A percentile compares a stretch with the other conserved stretches of the same genome.
Conservation (phyloP, 2,888 invertebrate species). For the Drosophila dives region DNA sequence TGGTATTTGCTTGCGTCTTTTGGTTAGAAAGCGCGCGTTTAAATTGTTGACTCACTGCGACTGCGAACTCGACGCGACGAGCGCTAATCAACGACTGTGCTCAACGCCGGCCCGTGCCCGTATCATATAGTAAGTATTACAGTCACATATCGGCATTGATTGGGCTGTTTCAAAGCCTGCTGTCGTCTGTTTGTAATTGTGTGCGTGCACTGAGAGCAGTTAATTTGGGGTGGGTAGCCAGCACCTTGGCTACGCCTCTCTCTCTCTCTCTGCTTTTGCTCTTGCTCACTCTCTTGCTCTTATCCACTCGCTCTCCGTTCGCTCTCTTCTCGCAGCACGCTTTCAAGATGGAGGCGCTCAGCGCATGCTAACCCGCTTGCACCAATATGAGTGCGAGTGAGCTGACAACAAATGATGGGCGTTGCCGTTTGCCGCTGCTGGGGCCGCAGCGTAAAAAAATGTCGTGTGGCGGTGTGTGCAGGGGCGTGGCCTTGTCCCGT, state of each 20-base stretch:
- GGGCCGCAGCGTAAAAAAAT: conserved; percentile 28
- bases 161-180: conserved; percentile 46
- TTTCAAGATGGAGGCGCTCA: conserved; percentile 80
- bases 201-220: conserved; percentile 29
- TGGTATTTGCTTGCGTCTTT: conserved; percentile 8
- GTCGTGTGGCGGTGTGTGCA: conserved; percentile 47
- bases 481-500: conserved; percentile 46
- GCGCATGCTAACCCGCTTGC: conserved; percentile 44
- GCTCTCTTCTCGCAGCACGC: conserved; percentile 38
- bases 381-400: conserved; percentile 30
- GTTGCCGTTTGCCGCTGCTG: conserved; percentile 49
- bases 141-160: conserved; percentile 41
- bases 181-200: not conserved
- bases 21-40: conserved; percentile 16
- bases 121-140: conserved; percentile 70
- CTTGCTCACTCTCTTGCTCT: conserved; percentile 25
- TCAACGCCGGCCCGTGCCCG: conserved; percentile 51
- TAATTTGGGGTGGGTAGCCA: conserved; percentile 29
- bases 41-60: conserved; percentile 36
- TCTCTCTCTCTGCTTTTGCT: conserved; percentile 4
- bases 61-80: conserved; percentile 70
- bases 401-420: conserved; percentile 53
- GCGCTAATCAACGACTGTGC: conserved; percentile 82
- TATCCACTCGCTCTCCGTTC: conserved; percentile 24
- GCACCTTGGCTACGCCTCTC: conserved; percentile 39